These are phyloP conservation scores for Rattus rattus DNA, from an alignment of 2,113 vertebrate genomes.

Conservation along the genomic window DNA sequence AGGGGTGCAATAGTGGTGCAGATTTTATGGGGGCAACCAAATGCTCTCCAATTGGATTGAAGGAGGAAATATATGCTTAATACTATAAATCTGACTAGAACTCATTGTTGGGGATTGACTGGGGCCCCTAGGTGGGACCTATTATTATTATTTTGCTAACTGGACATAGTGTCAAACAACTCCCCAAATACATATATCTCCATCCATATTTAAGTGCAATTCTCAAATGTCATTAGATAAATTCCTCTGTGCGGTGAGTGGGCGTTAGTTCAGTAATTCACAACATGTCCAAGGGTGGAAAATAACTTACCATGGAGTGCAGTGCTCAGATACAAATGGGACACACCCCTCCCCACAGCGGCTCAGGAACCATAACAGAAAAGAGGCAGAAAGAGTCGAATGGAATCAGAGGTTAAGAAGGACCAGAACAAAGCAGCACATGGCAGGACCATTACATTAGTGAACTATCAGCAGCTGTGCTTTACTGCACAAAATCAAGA, in stretches of 20 bases:
- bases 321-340: background rate
- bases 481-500: background rate
- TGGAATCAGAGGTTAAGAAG: background rate
- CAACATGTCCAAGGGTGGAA: background rate
- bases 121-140: background rate
- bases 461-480: background rate
- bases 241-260: background rate
- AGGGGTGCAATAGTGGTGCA: background rate
- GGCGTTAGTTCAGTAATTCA: background rate
- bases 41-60: background rate
- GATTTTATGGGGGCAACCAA: background rate
- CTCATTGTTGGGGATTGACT: fast-evolving
- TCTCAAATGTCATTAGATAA: background rate
- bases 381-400: background rate
- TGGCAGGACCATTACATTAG: too few relatives aligned
- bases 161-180: background rate
- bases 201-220: background rate
- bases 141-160: background rate
- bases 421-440: background rate
- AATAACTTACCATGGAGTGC: background rate
- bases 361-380: background rate
- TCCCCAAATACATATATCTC: background rate
- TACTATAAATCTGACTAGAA: background rate
- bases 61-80: background rate
- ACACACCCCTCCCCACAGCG: background rate